Conservation (phyloP, 2,797 vertebrate species). For the Aratinga solstitialis region DNA sequence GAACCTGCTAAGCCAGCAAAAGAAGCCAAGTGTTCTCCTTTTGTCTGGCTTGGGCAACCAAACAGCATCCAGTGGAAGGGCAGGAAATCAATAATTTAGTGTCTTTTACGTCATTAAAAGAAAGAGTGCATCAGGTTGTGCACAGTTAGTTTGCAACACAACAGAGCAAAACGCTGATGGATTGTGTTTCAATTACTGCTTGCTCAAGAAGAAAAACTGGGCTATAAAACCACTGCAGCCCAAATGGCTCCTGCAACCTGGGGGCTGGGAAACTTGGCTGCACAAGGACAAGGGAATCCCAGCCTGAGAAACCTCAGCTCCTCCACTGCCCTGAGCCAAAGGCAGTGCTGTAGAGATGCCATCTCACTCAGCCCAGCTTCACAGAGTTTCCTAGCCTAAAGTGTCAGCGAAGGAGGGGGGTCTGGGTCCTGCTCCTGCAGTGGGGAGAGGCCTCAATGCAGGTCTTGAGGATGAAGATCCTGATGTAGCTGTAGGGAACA, state of each 20-base stretch:
- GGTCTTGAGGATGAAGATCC: background rate
- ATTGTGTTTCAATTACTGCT: background rate
- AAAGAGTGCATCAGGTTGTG: background rate
- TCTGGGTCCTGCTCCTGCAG: background rate
- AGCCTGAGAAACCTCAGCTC: background rate
- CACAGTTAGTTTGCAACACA: background rate
- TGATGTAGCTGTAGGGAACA: background rate
- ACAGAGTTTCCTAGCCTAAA: background rate
- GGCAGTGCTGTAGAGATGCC: background rate
- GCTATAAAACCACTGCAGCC: background rate
- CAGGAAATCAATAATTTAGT: constrained; percentile 19
- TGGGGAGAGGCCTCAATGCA: background rate
- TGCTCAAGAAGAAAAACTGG: background rate
- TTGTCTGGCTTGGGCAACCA: background rate
- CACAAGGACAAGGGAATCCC: background rate
- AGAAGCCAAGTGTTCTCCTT: background rate
- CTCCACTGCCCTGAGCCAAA: accelerated
- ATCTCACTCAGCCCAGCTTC: background rate
- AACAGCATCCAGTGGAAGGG: background rate
- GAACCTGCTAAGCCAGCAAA: background rate
- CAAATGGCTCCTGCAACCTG: background rate
- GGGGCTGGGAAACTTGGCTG: background rate
- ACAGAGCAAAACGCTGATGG: background rate
- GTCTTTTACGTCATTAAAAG: background rate
- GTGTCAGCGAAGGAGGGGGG: background rate